These are phyloP conservation scores for Ceraclea dissimilis DNA, from an alignment of 2,888 invertebrate genomes.

Conservation along the genomic window DNA sequence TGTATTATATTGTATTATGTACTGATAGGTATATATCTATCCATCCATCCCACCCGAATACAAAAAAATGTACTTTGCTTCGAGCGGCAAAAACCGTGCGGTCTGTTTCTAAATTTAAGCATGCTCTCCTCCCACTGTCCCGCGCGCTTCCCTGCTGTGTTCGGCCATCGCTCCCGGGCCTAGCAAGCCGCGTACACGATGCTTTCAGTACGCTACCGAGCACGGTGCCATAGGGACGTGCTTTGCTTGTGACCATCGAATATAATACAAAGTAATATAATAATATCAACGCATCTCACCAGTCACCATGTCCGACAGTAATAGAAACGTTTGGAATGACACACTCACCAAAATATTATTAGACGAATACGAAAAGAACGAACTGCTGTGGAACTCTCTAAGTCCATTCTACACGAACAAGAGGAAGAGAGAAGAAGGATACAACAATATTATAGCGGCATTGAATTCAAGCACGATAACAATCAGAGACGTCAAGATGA, in stretches of 20 bases:
- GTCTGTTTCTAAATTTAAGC: constrained; percentile 14
- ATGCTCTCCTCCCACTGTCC: constrained; percentile 9
- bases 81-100: constrained; percentile 1
- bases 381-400: constrained; percentile 47
- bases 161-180: constrained; percentile 8
- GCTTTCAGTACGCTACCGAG: constrained; percentile 12
- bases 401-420: constrained; percentile 48
- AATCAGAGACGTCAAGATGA: constrained; percentile 48
- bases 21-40: too few species aligned
- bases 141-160: constrained; percentile 7
- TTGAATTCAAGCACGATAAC: constrained; percentile 44
- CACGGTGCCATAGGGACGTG: constrained; percentile 6
- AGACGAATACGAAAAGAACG: constrained; percentile 46
- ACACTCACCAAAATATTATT: constrained; percentile 48
- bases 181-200: constrained; percentile 4
- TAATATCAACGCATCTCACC: too few species aligned
- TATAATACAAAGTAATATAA: background rate
- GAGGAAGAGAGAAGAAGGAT: constrained; percentile 46
- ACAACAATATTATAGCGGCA: constrained; percentile 45
- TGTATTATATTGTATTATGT: too few species aligned
- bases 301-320: constrained; percentile 5
- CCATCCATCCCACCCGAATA: too few species aligned
- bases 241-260: constrained; percentile 4
- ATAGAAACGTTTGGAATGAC: constrained; percentile 37
- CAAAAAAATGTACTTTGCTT: background rate